Evolutionary conservation across 1,140 invertebrate species (phyloP), one percentile per base, ranked within the genome.

Genomic region (Drosophila kurseongensis): DNA sequence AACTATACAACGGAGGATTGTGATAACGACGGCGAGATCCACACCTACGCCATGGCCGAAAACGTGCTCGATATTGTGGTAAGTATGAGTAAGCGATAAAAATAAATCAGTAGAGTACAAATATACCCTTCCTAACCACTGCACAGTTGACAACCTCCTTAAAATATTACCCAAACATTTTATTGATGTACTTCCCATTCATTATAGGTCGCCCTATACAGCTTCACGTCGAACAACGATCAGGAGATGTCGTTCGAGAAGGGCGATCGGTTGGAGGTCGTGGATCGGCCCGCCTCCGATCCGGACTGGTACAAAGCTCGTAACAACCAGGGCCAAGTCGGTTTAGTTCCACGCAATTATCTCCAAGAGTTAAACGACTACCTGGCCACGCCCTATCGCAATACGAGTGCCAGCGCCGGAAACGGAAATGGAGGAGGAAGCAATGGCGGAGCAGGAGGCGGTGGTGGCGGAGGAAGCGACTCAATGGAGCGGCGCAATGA

Each of bases 231-330:
- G 1, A 98, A 98, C 92, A 99, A 98, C 92, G 97, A 99, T 88
- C 98, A 99, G 92, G 99, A 99, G 93, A 93, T 99, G 61, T 98
- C 97, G 47, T 99, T 99, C 92, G 97, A 98, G 85, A 99, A 99
- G 92, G 98, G 97, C 47, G 97, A 99, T 93, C 94, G 97, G 45
- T 93, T 99, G 61, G 98, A 99, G 93, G 98, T 99, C 77, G 93
- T 99, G 42, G 98, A 99, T 93, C 95, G 98, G 91, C 98, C 98
- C 5, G 95, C 96, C 9, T 97, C 98, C 58, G 99, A 99, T 94
- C 98, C 99, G 0, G 98, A 99, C 93, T 99, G 98, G 98, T 99
- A 97, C 94, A 96, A 97, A 92, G 98, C 98, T 42, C 94, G 98
- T 60, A 99, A 99, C 93, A 95, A 95, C 47, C 95, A 96, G 91